Percentiles rank a stretch among this genome's conserved stretches.
Conservation (phyloP, 1,140 invertebrate species). For the Panagrolaimus sp. region DNA sequence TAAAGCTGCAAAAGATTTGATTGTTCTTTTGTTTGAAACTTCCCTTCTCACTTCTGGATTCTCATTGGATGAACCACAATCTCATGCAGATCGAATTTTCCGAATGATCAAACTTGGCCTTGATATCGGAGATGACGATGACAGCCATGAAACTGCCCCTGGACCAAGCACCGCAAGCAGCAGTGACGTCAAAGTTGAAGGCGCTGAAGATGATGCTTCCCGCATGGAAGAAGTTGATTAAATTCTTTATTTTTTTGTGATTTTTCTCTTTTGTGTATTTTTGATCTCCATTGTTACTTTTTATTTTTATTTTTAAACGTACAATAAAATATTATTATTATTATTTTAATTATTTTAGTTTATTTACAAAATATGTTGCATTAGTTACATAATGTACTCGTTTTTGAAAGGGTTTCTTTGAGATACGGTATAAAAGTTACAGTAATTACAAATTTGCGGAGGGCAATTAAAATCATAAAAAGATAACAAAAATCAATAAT, state of each 20-base stretch:
- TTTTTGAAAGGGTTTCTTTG: too few species aligned
- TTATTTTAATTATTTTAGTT: too few species aligned
- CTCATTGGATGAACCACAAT: conserved; percentile 74
- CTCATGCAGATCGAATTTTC: conserved; percentile 65
- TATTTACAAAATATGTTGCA: too few species aligned
- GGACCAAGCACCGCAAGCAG: conserved; percentile 67
- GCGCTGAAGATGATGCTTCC: conserved; percentile 82
- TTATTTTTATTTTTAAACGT: too few species aligned
- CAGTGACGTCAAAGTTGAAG: conserved; percentile 72
- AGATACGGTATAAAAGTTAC: too few species aligned
- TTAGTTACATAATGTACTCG: too few species aligned
- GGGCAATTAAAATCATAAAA: too few species aligned
- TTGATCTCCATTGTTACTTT: too few species aligned
- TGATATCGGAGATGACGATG: conserved; percentile 76
- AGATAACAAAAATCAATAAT: too few species aligned
- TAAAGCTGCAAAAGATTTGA: conserved; percentile 88
- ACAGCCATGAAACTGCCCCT: conserved; percentile 64
- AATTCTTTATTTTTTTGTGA: conserved; percentile 16
- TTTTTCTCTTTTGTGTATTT: too few species aligned
- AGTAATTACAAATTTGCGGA: too few species aligned
- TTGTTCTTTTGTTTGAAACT: conserved; percentile 84
- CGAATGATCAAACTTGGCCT: conserved; percentile 93
- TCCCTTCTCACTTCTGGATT: conserved; percentile 83
- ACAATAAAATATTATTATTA: too few species aligned
- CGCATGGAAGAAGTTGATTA: conserved; percentile 99